Percentiles rank a stretch among this genome's conserved stretches.
These are phyloP conservation scores for Lithophane semibrunnea DNA, from an alignment of 2,888 invertebrate species.

Conservation along the genomic window DNA sequence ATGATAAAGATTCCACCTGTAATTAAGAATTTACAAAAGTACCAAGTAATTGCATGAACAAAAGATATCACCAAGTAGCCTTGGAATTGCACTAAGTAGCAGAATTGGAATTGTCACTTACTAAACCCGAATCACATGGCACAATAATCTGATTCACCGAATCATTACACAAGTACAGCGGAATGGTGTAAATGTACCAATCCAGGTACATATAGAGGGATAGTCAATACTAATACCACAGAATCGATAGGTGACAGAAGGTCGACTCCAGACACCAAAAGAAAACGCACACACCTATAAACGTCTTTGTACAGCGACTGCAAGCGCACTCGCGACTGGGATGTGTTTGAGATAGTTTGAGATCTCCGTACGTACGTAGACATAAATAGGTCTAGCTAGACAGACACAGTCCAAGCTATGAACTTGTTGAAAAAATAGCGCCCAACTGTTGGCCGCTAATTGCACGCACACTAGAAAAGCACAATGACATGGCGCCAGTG, in stretches of 20 bases:
- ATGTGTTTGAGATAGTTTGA: neutral
- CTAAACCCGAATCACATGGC: conserved; percentile 16
- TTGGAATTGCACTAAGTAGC: too few species aligned
- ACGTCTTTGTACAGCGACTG: neutral
- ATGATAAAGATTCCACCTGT: neutral
- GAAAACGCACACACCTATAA: neutral
- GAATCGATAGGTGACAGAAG: neutral
- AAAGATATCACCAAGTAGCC: neutral
- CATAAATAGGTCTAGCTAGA: too few species aligned
- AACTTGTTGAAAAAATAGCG: too few species aligned
- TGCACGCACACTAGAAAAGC: too few species aligned
- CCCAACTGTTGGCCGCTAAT: too few species aligned
- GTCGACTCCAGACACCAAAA: neutral
- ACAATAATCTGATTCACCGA: conserved; percentile 44
- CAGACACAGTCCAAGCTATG: too few species aligned
- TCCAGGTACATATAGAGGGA: conserved; percentile 21
- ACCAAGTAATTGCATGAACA: neutral
- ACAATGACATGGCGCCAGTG: too few species aligned
- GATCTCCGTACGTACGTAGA: too few species aligned
- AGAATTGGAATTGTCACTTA: conserved; percentile 12
- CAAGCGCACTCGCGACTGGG: neutral
- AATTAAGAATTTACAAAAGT: neutral
- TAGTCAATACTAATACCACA: conserved; percentile 68
- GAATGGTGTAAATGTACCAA: conserved; percentile 31
- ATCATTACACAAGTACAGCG: conserved; percentile 36